These are phyloP conservation scores for Pygathrix nemaeus DNA, from an alignment of 2,113 vertebrate genomes.

Conservation along the genomic window DNA sequence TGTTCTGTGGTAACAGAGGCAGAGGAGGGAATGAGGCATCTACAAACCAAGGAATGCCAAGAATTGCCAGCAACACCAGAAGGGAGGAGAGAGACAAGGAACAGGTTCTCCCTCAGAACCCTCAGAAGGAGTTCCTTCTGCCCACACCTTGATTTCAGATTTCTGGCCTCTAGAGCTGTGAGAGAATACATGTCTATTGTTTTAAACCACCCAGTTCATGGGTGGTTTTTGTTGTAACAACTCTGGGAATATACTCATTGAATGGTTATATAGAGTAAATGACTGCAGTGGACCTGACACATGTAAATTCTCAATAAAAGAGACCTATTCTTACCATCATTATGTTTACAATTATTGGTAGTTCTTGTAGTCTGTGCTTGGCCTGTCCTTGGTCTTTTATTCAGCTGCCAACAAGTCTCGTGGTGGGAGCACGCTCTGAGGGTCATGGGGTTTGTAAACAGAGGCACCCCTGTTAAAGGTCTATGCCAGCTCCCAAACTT, in stretches of 20 bases:
- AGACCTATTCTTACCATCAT: background rate
- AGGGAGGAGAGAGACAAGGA: background rate
- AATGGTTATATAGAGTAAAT: too few species aligned
- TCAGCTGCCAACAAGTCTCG: background rate
- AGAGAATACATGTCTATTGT: background rate
- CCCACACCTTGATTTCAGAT: background rate
- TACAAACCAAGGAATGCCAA: background rate
- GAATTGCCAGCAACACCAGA: fast-evolving
- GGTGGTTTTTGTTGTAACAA: background rate
- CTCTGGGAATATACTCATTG: background rate
- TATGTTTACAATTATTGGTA: fast-evolving
- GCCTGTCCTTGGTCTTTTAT: background rate
- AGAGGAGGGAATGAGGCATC: background rate
- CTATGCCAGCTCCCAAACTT: background rate
- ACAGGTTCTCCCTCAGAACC: too few species aligned
- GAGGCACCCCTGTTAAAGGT: background rate
- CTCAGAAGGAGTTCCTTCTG: background rate
- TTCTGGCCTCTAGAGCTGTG: background rate
- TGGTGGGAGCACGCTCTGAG: fast-evolving
- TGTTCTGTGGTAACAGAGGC: too few species aligned
- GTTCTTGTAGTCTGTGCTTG: background rate
- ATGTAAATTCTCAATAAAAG: background rate
- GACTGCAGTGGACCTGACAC: fast-evolving
- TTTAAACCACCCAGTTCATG: background rate
- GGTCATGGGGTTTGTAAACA: background rate